Base-by-base conservation (phyloP, 2,113 vertebrate species). In the Panthera leo region DNA sequence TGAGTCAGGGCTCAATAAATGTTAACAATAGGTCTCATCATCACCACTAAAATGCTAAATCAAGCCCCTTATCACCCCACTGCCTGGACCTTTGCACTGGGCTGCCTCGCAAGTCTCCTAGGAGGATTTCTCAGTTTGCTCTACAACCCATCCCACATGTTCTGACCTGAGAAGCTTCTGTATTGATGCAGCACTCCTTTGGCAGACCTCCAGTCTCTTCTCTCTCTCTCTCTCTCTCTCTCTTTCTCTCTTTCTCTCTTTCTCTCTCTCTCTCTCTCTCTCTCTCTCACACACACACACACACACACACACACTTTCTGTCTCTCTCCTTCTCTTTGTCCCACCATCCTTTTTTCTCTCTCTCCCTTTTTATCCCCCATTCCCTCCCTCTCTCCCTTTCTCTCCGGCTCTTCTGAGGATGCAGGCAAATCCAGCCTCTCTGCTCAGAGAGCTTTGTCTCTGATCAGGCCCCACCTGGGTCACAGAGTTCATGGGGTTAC, bases 401-500 rank as follows among this genome's bases (percentile, higher is more conserved):
- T 89, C 67, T 79, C 42, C 67, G 68, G 85, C 39, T 85, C 68
- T 92, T 94, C 55, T 71, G 95, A 97, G 21, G 42, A 92, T 51
- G 10, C n/a, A 42, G 68, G 45, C 36, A 65, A 86, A 97, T 83
- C 39, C 58, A 96, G 90, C 79, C n/a, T 95, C 42, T 92, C 48
- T 68, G 36, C 70, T 96, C 31, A 89, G 45, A 93, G 63, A 42
- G 53, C 96, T 97, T 96, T 91, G 95, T 96, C 71, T 97, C 85
- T 96, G 97, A 96, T 97, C 95, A 96, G 88, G 91, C 76, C 42
- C 10, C 1, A 91, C 90, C 95, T 83, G 27, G 97, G 97, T 96
- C 94, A 85, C 31, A 80, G 80, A 96, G 97, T 97, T 98, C 95
- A 96, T 29, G 80, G 48, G 97, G 95, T 98, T 97, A 96, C 98